A percentile compares a stretch with the other conserved stretches of the same genome.
Conservation (phyloP, 1,140 invertebrate genomes). For the Fragariocoptes setiger region DNA sequence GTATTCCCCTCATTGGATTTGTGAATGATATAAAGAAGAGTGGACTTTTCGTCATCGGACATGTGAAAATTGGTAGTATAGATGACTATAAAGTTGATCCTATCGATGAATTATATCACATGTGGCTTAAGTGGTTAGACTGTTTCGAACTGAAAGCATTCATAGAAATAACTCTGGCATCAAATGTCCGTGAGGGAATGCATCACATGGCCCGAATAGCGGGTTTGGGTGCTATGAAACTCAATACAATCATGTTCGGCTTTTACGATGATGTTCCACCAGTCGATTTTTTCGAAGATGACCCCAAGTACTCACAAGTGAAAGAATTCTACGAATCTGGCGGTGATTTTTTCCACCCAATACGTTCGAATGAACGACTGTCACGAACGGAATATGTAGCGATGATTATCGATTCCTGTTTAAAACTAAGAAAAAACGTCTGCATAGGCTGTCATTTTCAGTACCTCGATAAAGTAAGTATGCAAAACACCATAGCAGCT, state of each 20-base stretch:
- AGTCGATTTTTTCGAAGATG: conserved; percentile 32
- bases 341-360: conserved; percentile 15
- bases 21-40: conserved; percentile 96
- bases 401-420: conserved; percentile 43
- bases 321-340: conserved; percentile 10
- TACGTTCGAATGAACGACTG: conserved; percentile 13
- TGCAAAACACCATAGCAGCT: conserved; percentile 8
- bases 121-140: conserved; percentile 59
- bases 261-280: conserved; percentile 47
- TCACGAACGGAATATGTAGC: conserved; percentile 41
- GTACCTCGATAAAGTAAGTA: conserved; percentile 26
- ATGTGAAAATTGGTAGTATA: conserved; percentile 34
- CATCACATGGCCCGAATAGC: conserved; percentile 65
- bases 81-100: conserved; percentile 24
- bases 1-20: conserved; percentile 70
- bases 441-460: conserved; percentile 73
- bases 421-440: conserved; percentile 72
- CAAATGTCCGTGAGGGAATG: conserved; percentile 49
- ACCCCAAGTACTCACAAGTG: conserved; percentile 10
- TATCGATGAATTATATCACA: conserved; percentile 35
- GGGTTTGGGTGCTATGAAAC: conserved; percentile 93
- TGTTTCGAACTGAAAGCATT: conserved; percentile 81
- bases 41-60: conserved; percentile 71
- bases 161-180: conserved; percentile 63
- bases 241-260: conserved; percentile 57